Base-by-base conservation (phyloP, 2,888 invertebrate species). In the Metacarcinus magister region DNA sequence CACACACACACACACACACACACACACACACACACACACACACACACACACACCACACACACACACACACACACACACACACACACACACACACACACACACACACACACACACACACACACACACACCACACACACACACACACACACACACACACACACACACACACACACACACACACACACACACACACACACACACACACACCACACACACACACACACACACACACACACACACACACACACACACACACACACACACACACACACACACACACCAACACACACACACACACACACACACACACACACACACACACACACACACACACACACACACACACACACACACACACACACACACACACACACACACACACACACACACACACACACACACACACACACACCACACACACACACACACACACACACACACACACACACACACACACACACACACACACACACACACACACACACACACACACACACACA, bases 131-230 rank as follows among this genome's bases (percentile, higher is more conserved):
- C 82, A 82, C 28, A 82, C 82, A 82, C 82, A 82, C 28, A 82
- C 82, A 32, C 5, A n/a, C n/a, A 75, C n/a, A 75, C 75, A 75
- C 75, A 75, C n/a, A 75, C 54, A 54, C 54, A 48, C 48, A 48
- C 48, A 48, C 48, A 48, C 48, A 48, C 48, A 48, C 48, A 48
- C 48, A 48, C n/a, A 0, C 28, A 82, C 32, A 82, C 82, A 82
- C 82, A 82, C 82, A 82, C 82, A 82, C 82, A 82, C 82, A 82
- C 82, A 82, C 82, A 82, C 82, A 82, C 82, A 82, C 82, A 82
- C 82, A 82, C 82, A 82, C 82, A 82, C 28, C n/a, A 82, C 82
- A 82, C 82, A 82, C 28, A 82, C 82, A 32, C 5, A n/a, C n/a
- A 75, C n/a, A 75, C 75, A 75, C 75, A 75, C n/a, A 75, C 54